Conservation (phyloP, 2,113 vertebrate species). For the Scalopus aquaticus region DNA sequence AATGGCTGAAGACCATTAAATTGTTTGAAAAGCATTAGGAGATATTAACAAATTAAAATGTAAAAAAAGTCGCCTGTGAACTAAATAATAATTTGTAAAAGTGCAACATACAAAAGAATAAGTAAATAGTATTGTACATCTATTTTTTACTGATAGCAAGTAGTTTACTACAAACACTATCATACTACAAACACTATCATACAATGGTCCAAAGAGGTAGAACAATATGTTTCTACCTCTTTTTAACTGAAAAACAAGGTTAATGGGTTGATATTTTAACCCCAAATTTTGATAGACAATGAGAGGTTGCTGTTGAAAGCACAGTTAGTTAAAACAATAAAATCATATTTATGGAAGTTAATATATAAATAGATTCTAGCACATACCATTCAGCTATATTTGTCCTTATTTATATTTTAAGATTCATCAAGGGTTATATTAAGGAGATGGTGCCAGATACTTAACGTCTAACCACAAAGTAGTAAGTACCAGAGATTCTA, state of each 20-base stretch:
- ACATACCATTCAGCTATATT: neutral
- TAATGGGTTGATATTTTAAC: neutral
- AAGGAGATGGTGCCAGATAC: neutral
- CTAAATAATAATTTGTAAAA: neutral
- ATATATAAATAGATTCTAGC: neutral
- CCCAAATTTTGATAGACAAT: neutral
- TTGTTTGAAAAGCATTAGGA: neutral
- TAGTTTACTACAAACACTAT: neutral
- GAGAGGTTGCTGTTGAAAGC: neutral
- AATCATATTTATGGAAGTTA: slow-evolving; percentile 4
- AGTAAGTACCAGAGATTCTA: neutral
- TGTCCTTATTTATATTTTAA: neutral
- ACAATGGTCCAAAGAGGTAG: neutral
- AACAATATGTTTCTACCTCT: neutral
- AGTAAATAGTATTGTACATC: neutral
- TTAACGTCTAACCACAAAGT: neutral
- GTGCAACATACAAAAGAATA: neutral
- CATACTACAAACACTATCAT: neutral
- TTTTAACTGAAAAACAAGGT: neutral
- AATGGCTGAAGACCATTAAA: neutral
- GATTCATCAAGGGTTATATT: neutral
- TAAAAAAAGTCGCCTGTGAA: neutral
- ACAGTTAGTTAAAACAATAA: neutral
- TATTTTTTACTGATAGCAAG: neutral
- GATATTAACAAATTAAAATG: neutral